phyloP scores from a whole-genome alignment of 2,888 invertebrate species.

The Calliopum simillimum region DNA sequence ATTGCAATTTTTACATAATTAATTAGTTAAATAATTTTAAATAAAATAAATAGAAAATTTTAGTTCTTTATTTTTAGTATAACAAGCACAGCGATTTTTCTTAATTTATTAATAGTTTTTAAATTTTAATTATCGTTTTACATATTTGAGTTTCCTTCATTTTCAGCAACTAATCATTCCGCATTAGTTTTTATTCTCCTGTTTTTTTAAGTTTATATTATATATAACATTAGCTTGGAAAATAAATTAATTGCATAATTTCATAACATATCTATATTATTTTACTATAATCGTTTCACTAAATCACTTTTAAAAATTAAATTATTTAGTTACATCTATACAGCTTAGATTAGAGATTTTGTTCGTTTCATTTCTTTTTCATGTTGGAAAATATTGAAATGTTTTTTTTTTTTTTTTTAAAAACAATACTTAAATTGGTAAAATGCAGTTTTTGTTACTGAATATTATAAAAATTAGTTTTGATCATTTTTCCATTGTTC shows the following conservation, averaged over 20 bases:
- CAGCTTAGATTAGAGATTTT: background rate
- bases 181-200: too few species aligned
- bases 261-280: too few species aligned
- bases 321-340: too few species aligned
- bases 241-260: slow-evolving; percentile 2
- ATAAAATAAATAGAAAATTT: background rate
- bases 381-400: background rate
- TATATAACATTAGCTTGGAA: background rate
- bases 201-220: background rate
- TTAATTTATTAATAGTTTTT: background rate
- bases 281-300: too few species aligned
- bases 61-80: slow-evolving; percentile 2
- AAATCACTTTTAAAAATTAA: too few species aligned
- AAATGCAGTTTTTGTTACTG: slow-evolving; percentile 43
- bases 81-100: slow-evolving; percentile 30
- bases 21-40: too few species aligned
- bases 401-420: background rate
- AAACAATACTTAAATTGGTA: background rate
- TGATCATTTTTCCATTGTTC: slow-evolving; percentile 20
- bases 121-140: background rate
- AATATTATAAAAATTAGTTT: slow-evolving; percentile 45
- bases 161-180: too few species aligned
- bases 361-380: background rate
- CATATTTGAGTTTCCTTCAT: too few species aligned
- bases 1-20: background rate